A percentile compares a stretch with the other conserved stretches of the same genome.
Conservation (phyloP, 1,140 invertebrate genomes). For the Microplitis mediator region DNA sequence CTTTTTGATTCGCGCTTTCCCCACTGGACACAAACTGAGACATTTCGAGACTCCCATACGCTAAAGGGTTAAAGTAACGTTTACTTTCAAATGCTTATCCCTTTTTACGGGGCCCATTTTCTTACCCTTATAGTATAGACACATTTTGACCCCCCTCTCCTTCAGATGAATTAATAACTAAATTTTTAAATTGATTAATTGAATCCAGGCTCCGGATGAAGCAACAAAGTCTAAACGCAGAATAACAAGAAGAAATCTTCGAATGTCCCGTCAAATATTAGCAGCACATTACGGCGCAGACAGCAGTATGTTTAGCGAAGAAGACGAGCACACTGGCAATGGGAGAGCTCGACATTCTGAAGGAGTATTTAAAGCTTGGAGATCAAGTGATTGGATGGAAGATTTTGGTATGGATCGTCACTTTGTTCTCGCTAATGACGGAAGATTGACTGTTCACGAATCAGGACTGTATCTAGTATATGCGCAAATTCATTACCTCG, state of each 20-base stretch:
- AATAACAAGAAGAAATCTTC: constrained; percentile 39
- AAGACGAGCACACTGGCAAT: constrained; percentile 56
- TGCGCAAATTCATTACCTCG: constrained; percentile 72
- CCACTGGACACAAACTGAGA: too few species aligned
- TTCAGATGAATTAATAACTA: not conserved
- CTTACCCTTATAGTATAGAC: too few species aligned
- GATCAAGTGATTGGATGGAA: constrained; percentile 58
- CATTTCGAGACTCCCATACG: too few species aligned
- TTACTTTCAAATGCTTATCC: too few species aligned
- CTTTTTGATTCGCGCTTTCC: too few species aligned
- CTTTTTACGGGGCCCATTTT: too few species aligned
- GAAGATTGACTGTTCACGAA: constrained; percentile 64
- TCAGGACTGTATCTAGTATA: constrained; percentile 71
- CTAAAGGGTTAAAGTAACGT: too few species aligned
- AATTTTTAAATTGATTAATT: not conserved
- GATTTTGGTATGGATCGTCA: constrained; percentile 52
- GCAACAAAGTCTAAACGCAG: constrained; percentile 31
- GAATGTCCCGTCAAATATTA: constrained; percentile 38
- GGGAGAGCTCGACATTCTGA: constrained; percentile 60
- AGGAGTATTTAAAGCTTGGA: constrained; percentile 62
- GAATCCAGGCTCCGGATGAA: constrained; percentile 27
- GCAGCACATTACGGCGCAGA: constrained; percentile 53
- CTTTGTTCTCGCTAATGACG: constrained; percentile 54
- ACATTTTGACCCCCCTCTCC: too few species aligned
- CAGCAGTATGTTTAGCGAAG: constrained; percentile 35